Conservation (phyloP, 2,113 vertebrate genomes). For the Vimba vimba region DNA sequence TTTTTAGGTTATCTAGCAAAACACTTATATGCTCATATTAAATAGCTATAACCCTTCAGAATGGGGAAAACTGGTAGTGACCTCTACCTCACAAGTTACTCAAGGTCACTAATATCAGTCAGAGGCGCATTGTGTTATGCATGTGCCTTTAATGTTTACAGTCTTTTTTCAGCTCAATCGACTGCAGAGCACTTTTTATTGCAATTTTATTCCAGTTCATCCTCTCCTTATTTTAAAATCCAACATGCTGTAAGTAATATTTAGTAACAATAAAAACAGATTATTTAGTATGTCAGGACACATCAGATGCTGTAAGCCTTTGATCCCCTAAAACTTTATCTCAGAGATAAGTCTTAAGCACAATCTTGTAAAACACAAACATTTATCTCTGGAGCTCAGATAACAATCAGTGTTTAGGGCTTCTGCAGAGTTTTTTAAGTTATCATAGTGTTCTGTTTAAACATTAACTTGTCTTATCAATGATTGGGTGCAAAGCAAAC, state of each 20-base stretch:
- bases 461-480: constrained; percentile 65
- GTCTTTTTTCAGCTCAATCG: background rate
- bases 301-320: constrained; percentile 14
- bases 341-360: constrained; percentile 9
- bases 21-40: too few species aligned
- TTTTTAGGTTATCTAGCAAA: background rate
- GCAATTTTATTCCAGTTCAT: background rate
- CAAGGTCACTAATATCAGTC: background rate
- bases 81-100: background rate
- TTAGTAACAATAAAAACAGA: background rate
- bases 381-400: constrained; percentile 25
- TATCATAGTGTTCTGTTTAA: constrained; percentile 54
- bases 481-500: constrained; percentile 54
- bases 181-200: background rate
- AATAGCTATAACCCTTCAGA: constrained; percentile 6
- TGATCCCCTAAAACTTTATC: constrained; percentile 13
- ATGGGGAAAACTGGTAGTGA: background rate
- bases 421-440: constrained; percentile 30
- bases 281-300: background rate
- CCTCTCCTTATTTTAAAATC: background rate
- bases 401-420: constrained; percentile 37
- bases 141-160: background rate
- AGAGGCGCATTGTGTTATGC: background rate
- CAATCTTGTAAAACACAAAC: constrained; percentile 45
- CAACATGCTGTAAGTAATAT: background rate